Conservation (phyloP, 2,888 invertebrate genomes). For the Dusona sp. region DNA sequence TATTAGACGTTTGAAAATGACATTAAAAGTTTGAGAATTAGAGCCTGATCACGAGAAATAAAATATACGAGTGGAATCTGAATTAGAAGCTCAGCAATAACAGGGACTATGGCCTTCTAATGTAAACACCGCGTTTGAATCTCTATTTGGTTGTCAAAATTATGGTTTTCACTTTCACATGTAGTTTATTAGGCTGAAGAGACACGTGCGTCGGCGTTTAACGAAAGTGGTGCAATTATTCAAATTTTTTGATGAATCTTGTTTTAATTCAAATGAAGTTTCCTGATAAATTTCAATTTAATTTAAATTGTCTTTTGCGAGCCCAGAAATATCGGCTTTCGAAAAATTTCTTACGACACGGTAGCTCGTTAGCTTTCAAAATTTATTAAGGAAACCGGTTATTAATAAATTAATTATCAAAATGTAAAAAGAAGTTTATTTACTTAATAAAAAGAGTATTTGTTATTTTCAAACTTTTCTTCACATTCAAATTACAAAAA, state of each 20-base stretch:
- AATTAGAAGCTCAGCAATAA: neutral
- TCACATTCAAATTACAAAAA: neutral
- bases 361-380: neutral
- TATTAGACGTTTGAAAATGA: too few relatives aligned
- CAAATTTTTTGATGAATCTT: neutral
- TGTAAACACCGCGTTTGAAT: neutral
- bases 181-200: neutral
- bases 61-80: neutral
- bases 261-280: neutral
- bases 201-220: conserved; percentile 1
- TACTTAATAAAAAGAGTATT: neutral
- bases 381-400: neutral
- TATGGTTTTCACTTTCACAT: neutral
- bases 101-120: neutral
- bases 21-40: neutral
- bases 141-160: neutral
- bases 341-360: neutral
- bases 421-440: neutral
- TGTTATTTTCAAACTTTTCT: neutral
- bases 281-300: neutral
- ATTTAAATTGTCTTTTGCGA: neutral
- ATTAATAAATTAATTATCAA: neutral
- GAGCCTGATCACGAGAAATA: neutral
- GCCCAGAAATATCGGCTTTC: neutral
- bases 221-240: conserved; percentile 9